These are phyloP conservation scores for Hycleus cichorii DNA, from an alignment of 1,140 invertebrate genomes.

Conservation along the genomic window DNA sequence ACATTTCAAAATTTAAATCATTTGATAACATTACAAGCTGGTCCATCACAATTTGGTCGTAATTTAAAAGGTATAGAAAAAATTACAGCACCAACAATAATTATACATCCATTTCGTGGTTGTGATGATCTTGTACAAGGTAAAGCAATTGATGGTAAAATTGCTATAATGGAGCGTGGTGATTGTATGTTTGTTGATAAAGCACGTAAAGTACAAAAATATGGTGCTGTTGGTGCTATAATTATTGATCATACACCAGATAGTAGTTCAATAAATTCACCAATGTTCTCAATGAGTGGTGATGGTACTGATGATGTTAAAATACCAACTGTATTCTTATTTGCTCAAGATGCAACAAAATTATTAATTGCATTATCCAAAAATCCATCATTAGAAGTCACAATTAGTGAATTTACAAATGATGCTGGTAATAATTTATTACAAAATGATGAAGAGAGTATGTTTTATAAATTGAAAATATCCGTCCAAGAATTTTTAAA, in stretches of 20 bases:
- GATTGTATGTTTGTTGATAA: constrained; percentile 96
- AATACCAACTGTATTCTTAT: constrained; percentile 89
- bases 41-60: constrained; percentile 87
- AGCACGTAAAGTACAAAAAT: constrained; percentile 73
- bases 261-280: constrained; percentile 61
- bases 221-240: constrained; percentile 79
- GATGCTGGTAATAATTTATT: constrained; percentile 25
- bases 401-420: constrained; percentile 43
- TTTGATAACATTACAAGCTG: constrained; percentile 54
- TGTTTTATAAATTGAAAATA: constrained; percentile 40
- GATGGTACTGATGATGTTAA: constrained; percentile 81
- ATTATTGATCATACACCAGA: constrained; percentile 79
- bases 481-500: constrained; percentile 41
- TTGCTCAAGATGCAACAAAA: constrained; percentile 65
- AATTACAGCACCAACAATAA: constrained; percentile 53
- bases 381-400: constrained; percentile 46
- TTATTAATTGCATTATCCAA: constrained; percentile 51
- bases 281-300: constrained; percentile 94
- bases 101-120: constrained; percentile 60
- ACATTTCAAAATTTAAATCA: constrained; percentile 42
- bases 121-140: constrained; percentile 61
- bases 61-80: constrained; percentile 56
- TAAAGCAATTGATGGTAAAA: constrained; percentile 53
- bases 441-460: constrained; percentile 35
- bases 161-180: constrained; percentile 79